Evolutionary conservation across 2,888 invertebrate species (phyloP).

Genomic region (Caenorhabditis sp.): DNA sequence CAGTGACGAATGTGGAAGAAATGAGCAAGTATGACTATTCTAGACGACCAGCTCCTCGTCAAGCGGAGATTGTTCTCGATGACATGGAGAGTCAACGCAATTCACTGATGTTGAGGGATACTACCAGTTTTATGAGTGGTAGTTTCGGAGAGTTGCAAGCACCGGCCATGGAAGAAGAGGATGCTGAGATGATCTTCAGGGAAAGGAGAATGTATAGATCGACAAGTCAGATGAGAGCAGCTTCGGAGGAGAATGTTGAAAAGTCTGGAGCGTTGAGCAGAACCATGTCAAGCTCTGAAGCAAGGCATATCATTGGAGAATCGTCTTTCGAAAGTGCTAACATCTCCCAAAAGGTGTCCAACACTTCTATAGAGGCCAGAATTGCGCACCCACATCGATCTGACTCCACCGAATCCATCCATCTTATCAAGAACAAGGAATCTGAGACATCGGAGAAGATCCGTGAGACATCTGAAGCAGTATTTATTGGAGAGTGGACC

Average conservation of each 20-base stretch:
- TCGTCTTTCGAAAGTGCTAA: conserved; percentile 13
- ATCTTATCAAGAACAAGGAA: conserved; percentile 6
- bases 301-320: conserved; percentile 3
- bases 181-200: conserved; percentile 16
- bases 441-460: background rate
- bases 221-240: conserved; percentile 21
- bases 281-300: conserved; percentile 19
- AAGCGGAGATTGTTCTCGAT: conserved; percentile 7
- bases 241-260: conserved; percentile 28
- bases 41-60: conserved; percentile 31
- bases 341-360: conserved; percentile 24
- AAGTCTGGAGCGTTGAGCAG: conserved; percentile 4
- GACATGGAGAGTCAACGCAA: background rate
- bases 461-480: background rate
- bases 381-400: conserved; percentile 7
- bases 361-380: conserved; percentile 24
- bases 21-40: conserved; percentile 34
- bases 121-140: background rate
- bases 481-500: background rate
- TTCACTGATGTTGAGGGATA: background rate
- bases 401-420: conserved; percentile 12
- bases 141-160: conserved; percentile 29
- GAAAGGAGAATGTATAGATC: conserved; percentile 28
- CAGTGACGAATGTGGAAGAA: conserved; percentile 24
- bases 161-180: conserved; percentile 31